phyloP scores from a whole-genome alignment of 23 tunicate species.

The Phallusia fumigata region DNA sequence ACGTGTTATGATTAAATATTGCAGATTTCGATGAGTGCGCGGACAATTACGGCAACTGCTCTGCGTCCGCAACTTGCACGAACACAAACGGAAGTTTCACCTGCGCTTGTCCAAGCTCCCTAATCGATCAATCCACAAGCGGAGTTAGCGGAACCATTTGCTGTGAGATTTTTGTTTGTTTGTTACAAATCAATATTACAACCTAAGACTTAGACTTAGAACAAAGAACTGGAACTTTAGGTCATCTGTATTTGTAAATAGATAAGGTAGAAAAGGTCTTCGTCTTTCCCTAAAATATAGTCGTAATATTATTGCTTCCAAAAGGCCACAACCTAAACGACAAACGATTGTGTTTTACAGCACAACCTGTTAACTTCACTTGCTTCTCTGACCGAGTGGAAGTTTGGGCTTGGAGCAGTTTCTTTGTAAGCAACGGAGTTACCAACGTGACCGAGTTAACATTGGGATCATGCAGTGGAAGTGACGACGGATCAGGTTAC shows the following conservation, averaged over 20 bases:
- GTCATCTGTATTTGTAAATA: too few species aligned
- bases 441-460: background rate
- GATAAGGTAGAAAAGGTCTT: too few species aligned
- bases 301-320: too few species aligned
- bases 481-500: too few species aligned
- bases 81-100: slow-evolving; percentile 1
- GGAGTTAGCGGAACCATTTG: background rate
- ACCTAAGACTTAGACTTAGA: too few species aligned
- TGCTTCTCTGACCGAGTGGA: too few species aligned
- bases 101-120: background rate
- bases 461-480: background rate
- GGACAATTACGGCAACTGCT: background rate
- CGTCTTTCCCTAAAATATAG: too few species aligned
- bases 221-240: too few species aligned
- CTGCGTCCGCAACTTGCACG: background rate
- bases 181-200: too few species aligned
- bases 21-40: slow-evolving; percentile 7
- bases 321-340: too few species aligned
- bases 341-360: too few species aligned
- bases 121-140: background rate
- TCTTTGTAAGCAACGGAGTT: background rate
- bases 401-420: background rate
- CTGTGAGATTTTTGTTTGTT: background rate
- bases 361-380: too few species aligned
- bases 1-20: background rate